These are phyloP conservation scores for Pomatorhinus ruficollis DNA, from an alignment of 2,113 vertebrate genomes.

Conservation along the genomic window DNA sequence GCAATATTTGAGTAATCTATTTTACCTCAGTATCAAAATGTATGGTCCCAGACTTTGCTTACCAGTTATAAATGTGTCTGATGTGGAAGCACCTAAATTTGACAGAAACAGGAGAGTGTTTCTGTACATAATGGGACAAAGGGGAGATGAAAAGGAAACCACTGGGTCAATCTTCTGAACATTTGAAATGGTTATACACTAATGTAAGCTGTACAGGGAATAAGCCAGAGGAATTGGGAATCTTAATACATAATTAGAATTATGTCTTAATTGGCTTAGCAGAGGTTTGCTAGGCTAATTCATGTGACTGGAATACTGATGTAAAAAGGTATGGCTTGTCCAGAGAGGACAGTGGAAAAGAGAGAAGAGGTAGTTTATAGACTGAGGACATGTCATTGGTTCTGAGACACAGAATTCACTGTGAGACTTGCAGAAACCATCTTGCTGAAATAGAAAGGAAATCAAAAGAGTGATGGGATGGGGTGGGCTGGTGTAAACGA, in stretches of 20 bases:
- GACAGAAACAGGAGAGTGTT: not conserved
- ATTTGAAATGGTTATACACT: not conserved
- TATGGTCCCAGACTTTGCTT: not conserved
- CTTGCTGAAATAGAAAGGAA: not conserved
- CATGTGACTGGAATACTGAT: constrained; percentile 25
- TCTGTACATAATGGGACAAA: not conserved
- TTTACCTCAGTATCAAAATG: not conserved
- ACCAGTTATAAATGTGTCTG: not conserved
- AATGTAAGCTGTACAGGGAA: not conserved
- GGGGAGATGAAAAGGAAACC: not conserved
- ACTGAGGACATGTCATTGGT: not conserved
- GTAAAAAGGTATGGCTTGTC: not conserved
- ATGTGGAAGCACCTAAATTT: not conserved
- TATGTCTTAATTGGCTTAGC: constrained; percentile 51
- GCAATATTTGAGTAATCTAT: not conserved
- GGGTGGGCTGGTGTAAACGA: not conserved
- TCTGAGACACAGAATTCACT: not conserved
- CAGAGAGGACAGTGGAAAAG: not conserved
- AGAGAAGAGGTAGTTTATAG: not conserved
- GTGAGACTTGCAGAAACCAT: not conserved
- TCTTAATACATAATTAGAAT: constrained; percentile 52
- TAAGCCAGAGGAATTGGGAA: constrained; percentile 4
- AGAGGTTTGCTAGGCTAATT: not conserved
- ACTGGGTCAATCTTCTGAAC: not conserved
- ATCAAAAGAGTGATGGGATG: not conserved